Evolutionary conservation across 2,797 vertebrate species (phyloP), one percentile per base, ranked within the genome.

Genomic region (Schizothorax lantsangensis): DNA sequence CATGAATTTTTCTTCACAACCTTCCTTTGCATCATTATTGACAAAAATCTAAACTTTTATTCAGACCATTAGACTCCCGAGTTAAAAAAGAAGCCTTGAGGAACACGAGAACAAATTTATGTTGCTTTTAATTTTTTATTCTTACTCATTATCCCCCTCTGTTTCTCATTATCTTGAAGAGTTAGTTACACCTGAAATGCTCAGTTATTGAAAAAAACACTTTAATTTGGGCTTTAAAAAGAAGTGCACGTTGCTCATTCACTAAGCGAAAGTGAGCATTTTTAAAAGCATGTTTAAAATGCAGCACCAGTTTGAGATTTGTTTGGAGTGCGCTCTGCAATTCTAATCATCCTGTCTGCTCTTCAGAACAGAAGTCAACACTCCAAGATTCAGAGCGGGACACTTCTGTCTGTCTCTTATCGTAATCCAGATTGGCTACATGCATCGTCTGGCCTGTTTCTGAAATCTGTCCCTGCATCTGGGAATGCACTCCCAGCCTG

Each of bases 371-470:
- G 69, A 86, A 82, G 57, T 83, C 33, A 6, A 83, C 73, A 68
- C 83, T 69, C 73, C 19, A 45, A 49, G 43, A 47, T 69, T 85
- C 62, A 19, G 59, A 66, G 43, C 15, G 21, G 73, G 84, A 85
- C 38, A 54, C 49, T 72, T 79, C 75, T 59, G 33, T 47, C 68
- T 68, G 36, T 75, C 81, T 87, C 79, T 83, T 54, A 88, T 78
- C 43, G 15, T 87, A 79, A 84, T 86, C 54, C 68, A 83, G 71
- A 88, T 81, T 88, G 79, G 75, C 82, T 73, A 71, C 79, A 79
- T 62, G 57, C 79, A 79, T 89, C 85, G 78, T 82, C 84, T 86
- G 80, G 84, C 45, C 15, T 81, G 75, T 74, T 87, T 83, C 82
- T 62, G 82, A 84, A 86, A 83, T 79, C 87, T 81, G 78, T 71